A percentile compares a stretch with the other conserved stretches of the same genome.
phyloP scores from a whole-genome alignment of 2,113 vertebrate species.

The Cichladusa arquata region DNA sequence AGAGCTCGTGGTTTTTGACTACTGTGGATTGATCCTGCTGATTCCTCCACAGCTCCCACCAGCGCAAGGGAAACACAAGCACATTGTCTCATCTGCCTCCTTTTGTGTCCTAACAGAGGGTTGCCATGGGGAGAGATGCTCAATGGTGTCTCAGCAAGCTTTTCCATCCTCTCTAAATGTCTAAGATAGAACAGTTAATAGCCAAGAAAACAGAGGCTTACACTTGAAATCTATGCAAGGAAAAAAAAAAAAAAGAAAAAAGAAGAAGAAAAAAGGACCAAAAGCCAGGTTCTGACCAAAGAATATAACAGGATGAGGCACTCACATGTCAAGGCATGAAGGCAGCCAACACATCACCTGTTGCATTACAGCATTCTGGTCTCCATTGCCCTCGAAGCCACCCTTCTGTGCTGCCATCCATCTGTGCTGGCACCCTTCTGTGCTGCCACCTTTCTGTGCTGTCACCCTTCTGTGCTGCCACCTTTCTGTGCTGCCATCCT shows the following conservation, averaged over 20 bases:
- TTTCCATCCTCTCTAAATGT: background rate
- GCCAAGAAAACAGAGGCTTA: background rate
- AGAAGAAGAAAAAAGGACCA: background rate
- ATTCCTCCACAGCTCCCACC: background rate
- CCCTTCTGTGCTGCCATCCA: too few relatives aligned
- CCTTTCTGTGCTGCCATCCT: too few relatives aligned
- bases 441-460: too few relatives aligned
- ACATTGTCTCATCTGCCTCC: too few relatives aligned
- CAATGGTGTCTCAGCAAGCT: background rate
- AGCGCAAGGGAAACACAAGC: fast-evolving
- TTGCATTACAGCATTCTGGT: background rate
- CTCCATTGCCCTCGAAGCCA: fast-evolving
- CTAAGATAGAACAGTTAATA: background rate
- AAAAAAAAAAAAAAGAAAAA: background rate
- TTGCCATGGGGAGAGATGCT: background rate
- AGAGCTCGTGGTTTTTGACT: background rate
- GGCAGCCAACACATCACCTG: background rate
- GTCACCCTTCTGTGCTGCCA: too few relatives aligned
- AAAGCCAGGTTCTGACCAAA: background rate
- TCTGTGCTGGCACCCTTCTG: too few relatives aligned
- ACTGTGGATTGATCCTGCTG: fast-evolving
- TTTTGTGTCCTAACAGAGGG: background rate
- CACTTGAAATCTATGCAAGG: background rate
- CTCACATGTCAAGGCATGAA: background rate
- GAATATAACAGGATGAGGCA: background rate